A percentile compares a stretch with the other conserved stretches of the same genome.
phyloP scores from a whole-genome alignment of 2,888 invertebrate species.

The Spodoptera exigua region DNA sequence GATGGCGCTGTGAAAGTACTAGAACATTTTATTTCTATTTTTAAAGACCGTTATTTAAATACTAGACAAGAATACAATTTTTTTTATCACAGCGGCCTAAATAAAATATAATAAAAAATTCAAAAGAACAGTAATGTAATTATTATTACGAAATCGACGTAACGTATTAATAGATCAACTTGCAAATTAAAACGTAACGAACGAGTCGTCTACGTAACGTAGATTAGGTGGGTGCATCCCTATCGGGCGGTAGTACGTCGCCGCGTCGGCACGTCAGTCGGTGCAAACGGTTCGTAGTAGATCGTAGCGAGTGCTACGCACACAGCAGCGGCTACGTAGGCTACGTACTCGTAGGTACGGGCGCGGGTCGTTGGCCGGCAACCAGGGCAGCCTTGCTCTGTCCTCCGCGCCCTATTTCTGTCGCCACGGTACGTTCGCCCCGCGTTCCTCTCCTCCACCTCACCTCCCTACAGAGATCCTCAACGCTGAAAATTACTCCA shows the following conservation, averaged over 20 bases:
- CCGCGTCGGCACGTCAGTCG: constrained; percentile 46
- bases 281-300: constrained; percentile 69
- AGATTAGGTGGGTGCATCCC: constrained; percentile 70
- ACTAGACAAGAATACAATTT: neutral
- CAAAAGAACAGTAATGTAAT: no score
- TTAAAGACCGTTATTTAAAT: neutral
- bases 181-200: constrained; percentile 44
- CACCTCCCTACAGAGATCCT: constrained; percentile 70
- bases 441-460: constrained; percentile 49
- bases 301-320: constrained; percentile 68
- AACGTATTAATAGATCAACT: constrained; percentile 20
- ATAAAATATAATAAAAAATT: no score
- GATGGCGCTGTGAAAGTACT: constrained; percentile 73
- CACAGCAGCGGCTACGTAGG: constrained; percentile 65
- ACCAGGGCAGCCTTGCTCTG: constrained; percentile 89
- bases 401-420: constrained; percentile 89
- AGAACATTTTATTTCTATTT: constrained; percentile 1
- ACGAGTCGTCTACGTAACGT: constrained; percentile 61
- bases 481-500: constrained; percentile 76
- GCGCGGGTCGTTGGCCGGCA: constrained; percentile 84
- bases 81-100: no score
- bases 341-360: constrained; percentile 70
- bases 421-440: constrained; percentile 77
- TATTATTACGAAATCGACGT: constrained; percentile 10
- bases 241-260: constrained; percentile 65